Evolutionary conservation across 2,113 vertebrate genomes (phyloP).

Genomic region (Psammodynastes pulverulentus): DNA sequence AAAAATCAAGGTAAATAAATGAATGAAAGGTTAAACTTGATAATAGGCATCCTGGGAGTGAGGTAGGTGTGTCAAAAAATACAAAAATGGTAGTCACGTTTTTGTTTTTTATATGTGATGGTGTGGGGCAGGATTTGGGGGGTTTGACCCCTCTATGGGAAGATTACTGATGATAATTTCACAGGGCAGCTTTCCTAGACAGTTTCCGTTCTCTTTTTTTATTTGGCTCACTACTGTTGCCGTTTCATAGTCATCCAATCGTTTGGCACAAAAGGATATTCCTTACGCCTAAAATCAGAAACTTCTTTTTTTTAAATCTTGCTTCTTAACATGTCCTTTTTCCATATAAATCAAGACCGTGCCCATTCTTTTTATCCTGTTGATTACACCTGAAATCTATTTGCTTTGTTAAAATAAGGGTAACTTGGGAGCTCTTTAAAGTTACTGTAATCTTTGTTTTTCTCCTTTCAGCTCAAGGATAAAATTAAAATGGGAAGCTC

Average conservation of each 20-base stretch:
- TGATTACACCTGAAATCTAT: background rate
- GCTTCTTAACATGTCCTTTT: background rate
- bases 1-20: constrained; percentile 65
- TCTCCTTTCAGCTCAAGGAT: background rate
- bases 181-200: background rate
- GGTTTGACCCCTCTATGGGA: background rate
- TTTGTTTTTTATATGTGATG: background rate
- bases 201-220: background rate
- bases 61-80: background rate
- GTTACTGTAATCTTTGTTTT: no score
- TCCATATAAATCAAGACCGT: background rate
- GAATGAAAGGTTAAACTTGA: background rate
- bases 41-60: background rate
- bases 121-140: background rate
- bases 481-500: background rate
- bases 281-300: background rate
- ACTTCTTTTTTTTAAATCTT: no score
- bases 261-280: background rate
- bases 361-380: background rate
- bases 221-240: background rate
- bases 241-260: background rate
- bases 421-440: background rate
- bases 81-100: background rate
- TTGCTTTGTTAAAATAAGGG: background rate
- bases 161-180: background rate